phyloP scores from a whole-genome alignment of 2,797 vertebrate species.

The Eulemur rubriventer region DNA sequence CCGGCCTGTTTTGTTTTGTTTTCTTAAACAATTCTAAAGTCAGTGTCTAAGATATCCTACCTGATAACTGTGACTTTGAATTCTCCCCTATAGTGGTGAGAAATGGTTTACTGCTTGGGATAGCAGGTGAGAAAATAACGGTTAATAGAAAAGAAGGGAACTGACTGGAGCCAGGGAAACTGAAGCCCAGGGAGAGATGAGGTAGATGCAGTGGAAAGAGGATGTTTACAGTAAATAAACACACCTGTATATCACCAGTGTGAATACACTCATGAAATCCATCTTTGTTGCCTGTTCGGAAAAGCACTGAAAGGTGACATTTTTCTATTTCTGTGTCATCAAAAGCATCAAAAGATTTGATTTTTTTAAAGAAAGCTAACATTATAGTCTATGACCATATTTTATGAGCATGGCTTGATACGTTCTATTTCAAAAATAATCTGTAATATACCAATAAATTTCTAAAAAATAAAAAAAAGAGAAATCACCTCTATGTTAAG shows the following conservation, averaged over 20 bases:
- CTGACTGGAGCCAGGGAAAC: not conserved
- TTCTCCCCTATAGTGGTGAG: not conserved
- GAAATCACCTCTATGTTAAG: not conserved
- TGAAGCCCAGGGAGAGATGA: not conserved
- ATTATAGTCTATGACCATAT: not conserved
- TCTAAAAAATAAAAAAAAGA: not conserved
- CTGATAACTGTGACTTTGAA: not conserved
- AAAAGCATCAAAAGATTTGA: not conserved
- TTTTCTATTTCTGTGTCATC: slow-evolving; percentile 24
- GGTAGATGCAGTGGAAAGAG: not conserved
- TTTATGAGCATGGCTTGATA: not conserved
- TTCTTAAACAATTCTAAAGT: not conserved
- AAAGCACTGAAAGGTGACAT: not conserved
- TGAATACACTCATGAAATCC: not conserved
- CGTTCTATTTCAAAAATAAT: not conserved
- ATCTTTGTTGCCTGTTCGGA: not conserved
- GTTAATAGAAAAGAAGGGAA: not conserved
- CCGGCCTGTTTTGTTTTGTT: not conserved
- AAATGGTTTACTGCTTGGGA: slow-evolving; percentile 26
- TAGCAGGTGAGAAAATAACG: not conserved
- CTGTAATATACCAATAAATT: not conserved
- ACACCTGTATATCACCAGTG: not conserved
- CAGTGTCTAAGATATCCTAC: not conserved
- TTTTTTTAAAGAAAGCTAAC: not conserved
- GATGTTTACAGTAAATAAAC: not conserved